phyloP scores from a whole-genome alignment of 2,888 invertebrate species.

The Rugalucina vietnamica region DNA sequence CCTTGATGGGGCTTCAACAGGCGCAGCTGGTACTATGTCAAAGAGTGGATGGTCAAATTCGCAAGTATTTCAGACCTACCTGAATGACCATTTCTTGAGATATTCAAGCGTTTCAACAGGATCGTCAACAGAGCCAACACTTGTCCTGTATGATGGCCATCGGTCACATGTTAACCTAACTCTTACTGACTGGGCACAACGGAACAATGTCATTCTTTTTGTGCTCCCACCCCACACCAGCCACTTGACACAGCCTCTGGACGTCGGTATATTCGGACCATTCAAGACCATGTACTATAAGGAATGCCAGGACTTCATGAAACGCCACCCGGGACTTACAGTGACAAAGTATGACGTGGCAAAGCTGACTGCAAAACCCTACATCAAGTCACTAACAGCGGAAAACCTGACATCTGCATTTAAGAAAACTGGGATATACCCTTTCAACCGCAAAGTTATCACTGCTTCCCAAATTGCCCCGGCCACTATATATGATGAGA shows the following conservation, averaged over 20 bases:
- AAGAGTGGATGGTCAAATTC: conserved; percentile 47
- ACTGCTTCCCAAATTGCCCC: conserved; percentile 17
- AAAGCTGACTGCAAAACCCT: conserved; percentile 28
- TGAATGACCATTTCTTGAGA: conserved; percentile 28
- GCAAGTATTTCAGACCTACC: conserved; percentile 33
- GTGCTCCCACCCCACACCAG: conserved; percentile 41
- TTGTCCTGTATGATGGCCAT: conserved; percentile 36
- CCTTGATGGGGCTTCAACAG: conserved; percentile 2
- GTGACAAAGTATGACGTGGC: conserved; percentile 38
- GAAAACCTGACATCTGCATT: conserved; percentile 41
- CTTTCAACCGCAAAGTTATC: conserved; percentile 27
- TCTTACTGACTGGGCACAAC: conserved; percentile 3
- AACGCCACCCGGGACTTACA: conserved; percentile 19
- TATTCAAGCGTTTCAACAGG: conserved; percentile 18
- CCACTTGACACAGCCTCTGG: conserved; percentile 28
- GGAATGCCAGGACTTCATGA: conserved; percentile 38
- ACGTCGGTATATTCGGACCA: conserved; percentile 35
- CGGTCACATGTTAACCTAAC: conserved; percentile 7
- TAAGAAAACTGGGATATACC: conserved; percentile 35
- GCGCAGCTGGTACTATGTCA: conserved; percentile 29
- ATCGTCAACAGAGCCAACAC: background rate
- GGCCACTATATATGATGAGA: conserved; percentile 24
- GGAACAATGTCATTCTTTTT: conserved; percentile 42
- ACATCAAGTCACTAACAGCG: conserved; percentile 28
- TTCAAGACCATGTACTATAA: conserved; percentile 37